Percentiles rank a stretch among this genome's conserved stretches.
phyloP scores from a whole-genome alignment of 1,140 invertebrate species.

The Zaprionus capensis region DNA sequence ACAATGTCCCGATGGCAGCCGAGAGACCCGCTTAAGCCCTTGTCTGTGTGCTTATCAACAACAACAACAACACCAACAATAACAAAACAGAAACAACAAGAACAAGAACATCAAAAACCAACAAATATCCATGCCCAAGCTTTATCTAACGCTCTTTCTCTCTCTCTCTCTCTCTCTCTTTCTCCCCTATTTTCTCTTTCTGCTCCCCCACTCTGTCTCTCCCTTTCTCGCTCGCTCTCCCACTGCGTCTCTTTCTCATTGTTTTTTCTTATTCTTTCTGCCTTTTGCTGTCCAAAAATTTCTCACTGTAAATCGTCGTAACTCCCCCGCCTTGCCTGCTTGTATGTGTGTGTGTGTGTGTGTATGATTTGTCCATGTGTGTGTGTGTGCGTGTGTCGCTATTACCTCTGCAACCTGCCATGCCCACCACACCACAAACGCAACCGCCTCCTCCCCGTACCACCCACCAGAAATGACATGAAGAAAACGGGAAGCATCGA shows the following conservation, averaged over 20 bases:
- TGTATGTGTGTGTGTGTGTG: slow-evolving; percentile 25
- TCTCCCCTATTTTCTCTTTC: slow-evolving; percentile 28
- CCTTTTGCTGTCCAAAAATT: slow-evolving; percentile 20
- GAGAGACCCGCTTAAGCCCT: slow-evolving; percentile 52
- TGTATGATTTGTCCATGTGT: slow-evolving; percentile 18
- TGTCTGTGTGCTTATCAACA: slow-evolving; percentile 51
- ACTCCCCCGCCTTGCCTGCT: slow-evolving; percentile 15
- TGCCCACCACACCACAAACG: neutral
- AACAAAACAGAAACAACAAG: slow-evolving; percentile 26
- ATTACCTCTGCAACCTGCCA: slow-evolving; percentile 17
- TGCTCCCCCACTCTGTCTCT: slow-evolving; percentile 30
- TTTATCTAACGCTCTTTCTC: slow-evolving; percentile 70
- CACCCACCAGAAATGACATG: slow-evolving; percentile 50
- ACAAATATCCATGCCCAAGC: slow-evolving; percentile 53
- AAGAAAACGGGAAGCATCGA: slow-evolving; percentile 74
- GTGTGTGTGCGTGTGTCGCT: slow-evolving; percentile 25
- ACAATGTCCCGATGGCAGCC: slow-evolving; percentile 21
- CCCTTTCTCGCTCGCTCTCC: slow-evolving; percentile 16
- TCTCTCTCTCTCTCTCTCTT: slow-evolving; percentile 32
- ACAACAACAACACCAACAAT: slow-evolving; percentile 20
- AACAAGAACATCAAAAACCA: slow-evolving; percentile 26
- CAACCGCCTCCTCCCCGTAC: slow-evolving; percentile 1
- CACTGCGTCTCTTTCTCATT: slow-evolving; percentile 19
- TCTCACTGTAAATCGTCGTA: slow-evolving; percentile 34
- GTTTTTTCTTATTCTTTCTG: slow-evolving; percentile 42